These are phyloP conservation scores for Pangasius sanitwongsei DNA, from an alignment of 2,797 vertebrate genomes.

Conservation along the genomic window DNA sequence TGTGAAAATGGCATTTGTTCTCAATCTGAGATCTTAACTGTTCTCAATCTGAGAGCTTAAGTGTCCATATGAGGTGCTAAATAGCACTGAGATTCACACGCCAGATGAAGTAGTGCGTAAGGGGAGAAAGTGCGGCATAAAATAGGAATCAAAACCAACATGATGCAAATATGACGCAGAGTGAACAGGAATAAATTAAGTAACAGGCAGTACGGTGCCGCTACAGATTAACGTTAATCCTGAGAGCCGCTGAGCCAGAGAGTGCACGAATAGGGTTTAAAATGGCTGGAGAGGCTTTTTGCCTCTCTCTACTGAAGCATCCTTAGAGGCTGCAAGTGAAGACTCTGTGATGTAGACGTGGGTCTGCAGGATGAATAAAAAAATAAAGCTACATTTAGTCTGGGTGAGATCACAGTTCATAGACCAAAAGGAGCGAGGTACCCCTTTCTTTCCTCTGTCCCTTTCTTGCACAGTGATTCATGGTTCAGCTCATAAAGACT, in stretches of 20 bases:
- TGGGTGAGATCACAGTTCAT: background rate
- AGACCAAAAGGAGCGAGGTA: background rate
- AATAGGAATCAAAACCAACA: slow-evolving; percentile 31
- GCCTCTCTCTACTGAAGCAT: background rate
- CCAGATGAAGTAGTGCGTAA: slow-evolving; percentile 45
- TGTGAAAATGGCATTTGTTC: slow-evolving; percentile 41
- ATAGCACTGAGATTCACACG: slow-evolving; percentile 29
- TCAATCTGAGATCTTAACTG: slow-evolving; percentile 1
- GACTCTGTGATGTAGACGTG: slow-evolving; percentile 15
- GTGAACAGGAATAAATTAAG: slow-evolving; percentile 22
- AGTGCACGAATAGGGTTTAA: slow-evolving; percentile 13
- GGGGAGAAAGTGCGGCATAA: slow-evolving; percentile 34
- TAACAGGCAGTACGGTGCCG: background rate
- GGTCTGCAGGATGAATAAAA: slow-evolving; percentile 31
- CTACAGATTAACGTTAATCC: background rate
- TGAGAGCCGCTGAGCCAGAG: background rate
- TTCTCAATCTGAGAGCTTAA: slow-evolving; percentile 19
- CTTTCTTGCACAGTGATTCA: slow-evolving; percentile 20
- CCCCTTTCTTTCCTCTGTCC: slow-evolving; percentile 22
- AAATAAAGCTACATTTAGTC: slow-evolving; percentile 15
- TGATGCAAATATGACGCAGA: slow-evolving; percentile 34
- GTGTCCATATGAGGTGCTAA: slow-evolving; percentile 16
- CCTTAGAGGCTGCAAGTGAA: background rate
- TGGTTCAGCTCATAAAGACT: slow-evolving; percentile 3
- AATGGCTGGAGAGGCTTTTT: slow-evolving; percentile 1